A percentile compares a stretch with the other conserved stretches of the same genome.
Conservation (phyloP, 2,113 vertebrate species). For the Lepisosteus oculatus region DNA sequence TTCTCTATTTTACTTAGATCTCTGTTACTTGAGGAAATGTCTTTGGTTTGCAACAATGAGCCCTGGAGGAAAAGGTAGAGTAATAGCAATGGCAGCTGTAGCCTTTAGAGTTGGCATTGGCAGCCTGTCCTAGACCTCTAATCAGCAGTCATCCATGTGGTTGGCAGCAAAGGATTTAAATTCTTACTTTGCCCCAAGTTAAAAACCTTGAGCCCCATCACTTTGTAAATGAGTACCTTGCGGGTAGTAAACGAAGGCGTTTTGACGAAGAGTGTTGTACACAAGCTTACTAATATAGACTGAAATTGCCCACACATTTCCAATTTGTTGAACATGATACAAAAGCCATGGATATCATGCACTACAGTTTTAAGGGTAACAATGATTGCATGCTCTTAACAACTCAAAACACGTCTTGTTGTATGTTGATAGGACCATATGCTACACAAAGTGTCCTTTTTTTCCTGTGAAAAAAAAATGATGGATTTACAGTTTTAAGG, state of each 20-base stretch:
- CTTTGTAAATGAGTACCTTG: constrained; percentile 70
- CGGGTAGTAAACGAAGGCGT: constrained; percentile 57
- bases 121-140: constrained; percentile 66
- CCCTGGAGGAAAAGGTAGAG: constrained; percentile 31
- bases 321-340: constrained; percentile 64
- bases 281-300: constrained; percentile 42
- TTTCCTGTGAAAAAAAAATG: no score
- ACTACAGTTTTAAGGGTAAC: constrained; percentile 35
- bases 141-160: constrained; percentile 74
- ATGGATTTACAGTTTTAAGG: no score
- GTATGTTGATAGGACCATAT: no score
- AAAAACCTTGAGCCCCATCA: constrained; percentile 67
- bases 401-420: no score
- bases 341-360: constrained; percentile 57
- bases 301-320: constrained; percentile 33
- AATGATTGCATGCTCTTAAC: no score
- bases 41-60: constrained; percentile 43
- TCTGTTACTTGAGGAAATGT: constrained; percentile 34
- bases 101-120: constrained; percentile 52
- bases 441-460: no score
- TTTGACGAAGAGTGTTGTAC: constrained; percentile 63
- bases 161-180: constrained; percentile 70
- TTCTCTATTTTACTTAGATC: constrained; percentile 8
- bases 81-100: constrained; percentile 15
- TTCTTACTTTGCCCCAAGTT: constrained; percentile 63